A percentile compares a stretch with the other conserved stretches of the same genome.
phyloP scores from a whole-genome alignment of 2,113 vertebrate genomes.

The Edolisoma coerulescens region DNA sequence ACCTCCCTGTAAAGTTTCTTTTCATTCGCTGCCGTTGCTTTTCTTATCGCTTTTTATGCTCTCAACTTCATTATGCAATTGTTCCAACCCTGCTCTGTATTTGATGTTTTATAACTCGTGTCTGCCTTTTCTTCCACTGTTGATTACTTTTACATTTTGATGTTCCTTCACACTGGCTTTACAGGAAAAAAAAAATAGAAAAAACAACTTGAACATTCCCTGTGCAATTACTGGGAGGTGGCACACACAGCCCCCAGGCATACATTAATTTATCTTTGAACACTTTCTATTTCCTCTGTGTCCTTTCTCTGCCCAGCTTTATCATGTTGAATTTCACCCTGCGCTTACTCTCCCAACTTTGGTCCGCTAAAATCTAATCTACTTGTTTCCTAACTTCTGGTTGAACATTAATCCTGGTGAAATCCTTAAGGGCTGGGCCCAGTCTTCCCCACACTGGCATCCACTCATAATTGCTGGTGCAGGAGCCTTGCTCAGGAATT shows the following conservation, averaged over 20 bases:
- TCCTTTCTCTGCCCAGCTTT: constrained; percentile 42
- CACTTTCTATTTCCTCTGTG: constrained; percentile 48
- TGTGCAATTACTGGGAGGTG: constrained; percentile 52
- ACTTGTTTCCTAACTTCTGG: not conserved
- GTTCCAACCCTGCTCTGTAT: constrained; percentile 20
- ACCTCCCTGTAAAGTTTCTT: constrained; percentile 1
- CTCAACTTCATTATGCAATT: constrained; percentile 58
- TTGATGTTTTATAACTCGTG: constrained; percentile 50
- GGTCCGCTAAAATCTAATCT: constrained; percentile 21
- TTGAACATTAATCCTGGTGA: constrained; percentile 45
- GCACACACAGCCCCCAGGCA: constrained; percentile 16
- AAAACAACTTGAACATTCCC: constrained; percentile 8
- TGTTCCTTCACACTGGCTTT: constrained; percentile 28
- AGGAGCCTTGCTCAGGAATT: not conserved
- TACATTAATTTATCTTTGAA: constrained; percentile 59
- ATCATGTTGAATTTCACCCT: constrained; percentile 47
- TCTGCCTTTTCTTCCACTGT: constrained; percentile 25
- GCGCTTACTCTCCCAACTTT: not conserved
- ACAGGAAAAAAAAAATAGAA: not conserved
- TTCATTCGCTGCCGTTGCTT: not conserved
- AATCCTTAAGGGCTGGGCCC: not conserved
- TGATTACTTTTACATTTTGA: constrained; percentile 59
- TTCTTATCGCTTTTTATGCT: constrained; percentile 22
- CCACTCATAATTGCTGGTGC: not conserved
- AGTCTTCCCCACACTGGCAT: not conserved